Evolutionary conservation across 2,888 invertebrate genomes (phyloP), one percentile per base, ranked within the genome.

Genomic region (Penaeus monodon): DNA sequence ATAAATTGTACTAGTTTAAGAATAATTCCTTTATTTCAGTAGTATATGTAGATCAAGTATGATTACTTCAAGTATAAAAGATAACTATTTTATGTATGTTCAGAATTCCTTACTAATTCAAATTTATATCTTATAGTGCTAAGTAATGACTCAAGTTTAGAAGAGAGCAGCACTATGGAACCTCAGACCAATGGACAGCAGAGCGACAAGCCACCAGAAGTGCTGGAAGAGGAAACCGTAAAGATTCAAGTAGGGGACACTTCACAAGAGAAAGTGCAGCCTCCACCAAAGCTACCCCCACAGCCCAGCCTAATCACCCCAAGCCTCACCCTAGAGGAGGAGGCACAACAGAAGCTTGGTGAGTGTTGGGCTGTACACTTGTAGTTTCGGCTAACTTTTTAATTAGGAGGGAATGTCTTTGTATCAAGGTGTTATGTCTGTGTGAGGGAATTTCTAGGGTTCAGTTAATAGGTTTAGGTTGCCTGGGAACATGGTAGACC

Each of bases 281-380:
- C 78, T 63, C 84, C 81, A 63, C 64, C 77, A 33, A 77, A 74
- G 73, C 84, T 81, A 66, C 44, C 65, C 27, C 66, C 78, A 44
- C 83, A 84, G 83, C 84, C 86, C 73, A 68, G 81, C 66, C 74
- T 86, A 82, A 86, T 86, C 79, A 86, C 86, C 27, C 86, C 86
- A n/a, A 86, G 44, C 63, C 86, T 86, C 63, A 86, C 86, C 49
- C 66, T 84, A 29, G 90, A 88, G 27, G 84, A 87, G 44, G 77
- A 84, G 49, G 88, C 88, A 22, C 90, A 90, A 63, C 90, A 90
- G 65, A 90, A 90, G 82, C 85, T 90, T 78, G 89, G 89, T 89
- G 80, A 49, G 84, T 44, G 57, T 20, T 2, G 57, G 57, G 57
- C 2, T 1, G 57, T 17, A 17, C 57, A 17, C 17, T 20, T 20